These are phyloP conservation scores for Emydocephalus ijimae DNA, from an alignment of 2,113 vertebrate species.

Conservation along the genomic window DNA sequence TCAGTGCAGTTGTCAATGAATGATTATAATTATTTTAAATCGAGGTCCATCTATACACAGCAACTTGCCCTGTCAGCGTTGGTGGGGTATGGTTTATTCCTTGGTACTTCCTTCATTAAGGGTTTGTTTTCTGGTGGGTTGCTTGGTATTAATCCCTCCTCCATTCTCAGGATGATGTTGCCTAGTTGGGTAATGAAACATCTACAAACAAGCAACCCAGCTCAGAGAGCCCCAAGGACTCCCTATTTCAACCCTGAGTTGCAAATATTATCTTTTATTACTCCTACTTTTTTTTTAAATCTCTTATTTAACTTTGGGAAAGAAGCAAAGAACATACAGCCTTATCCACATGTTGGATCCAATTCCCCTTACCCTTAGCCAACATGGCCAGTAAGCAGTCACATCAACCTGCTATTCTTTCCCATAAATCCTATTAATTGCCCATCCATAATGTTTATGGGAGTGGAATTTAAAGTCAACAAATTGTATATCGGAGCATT, in stretches of 20 bases:
- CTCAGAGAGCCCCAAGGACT: neutral
- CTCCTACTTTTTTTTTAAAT: neutral
- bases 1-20: no score
- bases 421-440: neutral
- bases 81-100: neutral
- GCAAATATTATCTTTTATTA: neutral
- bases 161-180: neutral
- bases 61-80: neutral
- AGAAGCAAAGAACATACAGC: neutral
- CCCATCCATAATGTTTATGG: neutral
- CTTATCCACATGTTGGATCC: neutral
- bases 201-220: neutral
- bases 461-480: neutral
- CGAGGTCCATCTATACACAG: neutral
- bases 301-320: neutral
- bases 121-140: neutral
- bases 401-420: neutral
- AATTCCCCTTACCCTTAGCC: neutral
- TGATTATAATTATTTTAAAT: no score
- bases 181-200: neutral
- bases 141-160: neutral
- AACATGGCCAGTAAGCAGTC: neutral
- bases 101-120: neutral
- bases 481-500: neutral
- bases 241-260: neutral